Evolutionary conservation across 2,113 vertebrate genomes (phyloP).

Genomic region (Neotragus pygmaeus): DNA sequence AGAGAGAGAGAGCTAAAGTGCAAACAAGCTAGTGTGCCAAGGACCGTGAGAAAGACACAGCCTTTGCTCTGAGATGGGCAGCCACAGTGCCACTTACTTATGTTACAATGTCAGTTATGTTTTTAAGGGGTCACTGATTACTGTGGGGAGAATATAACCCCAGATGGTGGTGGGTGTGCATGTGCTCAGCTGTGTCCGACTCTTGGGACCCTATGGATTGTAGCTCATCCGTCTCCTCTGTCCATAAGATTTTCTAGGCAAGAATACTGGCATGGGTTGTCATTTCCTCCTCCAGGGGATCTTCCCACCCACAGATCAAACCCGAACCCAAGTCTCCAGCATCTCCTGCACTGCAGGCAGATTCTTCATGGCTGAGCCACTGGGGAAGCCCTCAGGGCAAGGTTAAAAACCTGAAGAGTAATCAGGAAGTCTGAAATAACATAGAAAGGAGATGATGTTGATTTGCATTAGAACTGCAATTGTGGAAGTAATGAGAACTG

Average conservation of each 20-base stretch:
- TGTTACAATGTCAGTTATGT: background rate
- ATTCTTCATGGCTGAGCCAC: fast-evolving
- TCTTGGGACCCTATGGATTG: background rate
- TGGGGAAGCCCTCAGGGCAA: background rate
- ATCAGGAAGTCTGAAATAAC: no score
- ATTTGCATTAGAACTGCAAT: background rate
- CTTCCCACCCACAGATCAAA: background rate
- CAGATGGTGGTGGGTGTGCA: background rate
- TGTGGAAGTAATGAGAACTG: background rate
- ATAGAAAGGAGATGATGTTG: background rate
- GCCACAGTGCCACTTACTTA: background rate
- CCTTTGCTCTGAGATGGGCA: background rate
- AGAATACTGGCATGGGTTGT: background rate
- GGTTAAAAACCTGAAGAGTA: background rate
- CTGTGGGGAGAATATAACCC: background rate
- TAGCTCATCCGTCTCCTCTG: background rate
- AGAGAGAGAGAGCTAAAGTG: background rate
- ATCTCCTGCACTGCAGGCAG: background rate
- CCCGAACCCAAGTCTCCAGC: fast-evolving
- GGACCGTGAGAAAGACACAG: fast-evolving
- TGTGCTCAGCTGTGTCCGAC: background rate
- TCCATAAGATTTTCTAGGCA: background rate
- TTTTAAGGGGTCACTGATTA: background rate
- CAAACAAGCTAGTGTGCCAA: background rate
- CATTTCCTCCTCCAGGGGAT: background rate